Base-by-base conservation (phyloP, 2,797 vertebrate species). In the Pyrocephalus nanus region DNA sequence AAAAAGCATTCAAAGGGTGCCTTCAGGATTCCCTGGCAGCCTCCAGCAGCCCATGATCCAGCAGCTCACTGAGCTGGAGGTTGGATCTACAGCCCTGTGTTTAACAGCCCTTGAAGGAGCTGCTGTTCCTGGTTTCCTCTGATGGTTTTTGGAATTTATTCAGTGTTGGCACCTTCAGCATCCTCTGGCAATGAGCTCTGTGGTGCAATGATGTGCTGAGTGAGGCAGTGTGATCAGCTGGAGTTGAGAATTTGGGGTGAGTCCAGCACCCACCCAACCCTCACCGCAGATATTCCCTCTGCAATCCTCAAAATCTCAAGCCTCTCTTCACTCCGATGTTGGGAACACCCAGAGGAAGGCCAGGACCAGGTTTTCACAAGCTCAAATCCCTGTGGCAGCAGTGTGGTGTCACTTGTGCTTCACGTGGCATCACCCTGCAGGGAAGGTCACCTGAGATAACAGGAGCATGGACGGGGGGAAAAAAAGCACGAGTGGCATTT, bases 51-150 rank as follows among this genome's bases (percentile, higher is more conserved):
- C 74, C 15, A 0, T 19, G 61, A 64, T 16, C 65, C 19, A 34
- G 70, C 85, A 79, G 70, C 74, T 78, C 23, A 1, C 45, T 4
- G 32, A 60, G 76, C 65, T 75, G 53, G 65, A 67, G 85, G 25
- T 4, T 55, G 61, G 27, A 34, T 34, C 65, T 76, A 40, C 42
- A 67, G 62, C 69, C 2, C 38, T 15, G 83, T 86, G 92, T 50
- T 94, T 86, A 93, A 93, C 86, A 81, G 61, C 80, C 95, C 88
- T 90, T 90, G 92, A 93, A 94, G 93, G 90, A 88, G 73, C 79
- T 69, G 23, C 88, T 72, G 92, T 88, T 80, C 86, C 93, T 14
- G 34, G 57, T 54, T 57, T 42, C 76, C 73, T 86, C 54, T 51
- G 21, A 34, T 23, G 43, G 11, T 5, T 92, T 74, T 91, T 73